Conservation (phyloP, 2,797 vertebrate genomes). For the Valencia hispanica region DNA sequence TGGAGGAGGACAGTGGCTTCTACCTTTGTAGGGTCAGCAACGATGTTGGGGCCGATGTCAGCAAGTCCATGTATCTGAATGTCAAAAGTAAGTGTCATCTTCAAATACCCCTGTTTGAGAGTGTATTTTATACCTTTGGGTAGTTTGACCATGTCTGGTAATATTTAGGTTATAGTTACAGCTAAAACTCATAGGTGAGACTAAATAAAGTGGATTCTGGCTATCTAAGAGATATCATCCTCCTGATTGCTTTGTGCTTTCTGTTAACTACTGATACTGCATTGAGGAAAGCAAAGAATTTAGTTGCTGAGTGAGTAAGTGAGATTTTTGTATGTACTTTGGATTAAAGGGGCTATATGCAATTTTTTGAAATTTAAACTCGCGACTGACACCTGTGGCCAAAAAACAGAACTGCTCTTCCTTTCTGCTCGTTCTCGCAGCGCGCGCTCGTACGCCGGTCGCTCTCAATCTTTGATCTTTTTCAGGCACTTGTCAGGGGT, state of each 20-base stretch:
- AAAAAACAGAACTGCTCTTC: too few relatives aligned
- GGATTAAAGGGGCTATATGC: too few relatives aligned
- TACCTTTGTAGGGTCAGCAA: slow-evolving; percentile 99
- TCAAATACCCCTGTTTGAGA: neutral
- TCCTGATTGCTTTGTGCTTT: slow-evolving; percentile 34
- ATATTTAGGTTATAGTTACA: slow-evolving; percentile 15
- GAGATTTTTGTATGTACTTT: slow-evolving; percentile 73
- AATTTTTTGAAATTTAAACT: too few relatives aligned
- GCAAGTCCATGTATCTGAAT: slow-evolving; percentile 99
- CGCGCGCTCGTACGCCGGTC: too few relatives aligned
- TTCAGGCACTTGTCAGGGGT: too few relatives aligned
- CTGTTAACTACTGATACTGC: slow-evolving; percentile 31
- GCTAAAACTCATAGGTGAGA: neutral
- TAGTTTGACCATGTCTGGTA: neutral
- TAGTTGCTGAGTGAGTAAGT: slow-evolving; percentile 64
- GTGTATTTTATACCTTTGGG: neutral
- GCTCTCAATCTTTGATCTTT: too few relatives aligned
- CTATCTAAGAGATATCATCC: neutral
- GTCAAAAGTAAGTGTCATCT: slow-evolving; percentile 94
- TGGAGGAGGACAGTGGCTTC: slow-evolving; percentile 99
- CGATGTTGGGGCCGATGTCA: slow-evolving; percentile 98
- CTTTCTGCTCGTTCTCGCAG: too few relatives aligned
- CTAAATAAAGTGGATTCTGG: neutral
- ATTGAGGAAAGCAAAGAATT: slow-evolving; percentile 59
- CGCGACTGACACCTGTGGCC: too few relatives aligned